Base-by-base conservation (phyloP, 2,888 invertebrate species). In the Seira ritae region DNA sequence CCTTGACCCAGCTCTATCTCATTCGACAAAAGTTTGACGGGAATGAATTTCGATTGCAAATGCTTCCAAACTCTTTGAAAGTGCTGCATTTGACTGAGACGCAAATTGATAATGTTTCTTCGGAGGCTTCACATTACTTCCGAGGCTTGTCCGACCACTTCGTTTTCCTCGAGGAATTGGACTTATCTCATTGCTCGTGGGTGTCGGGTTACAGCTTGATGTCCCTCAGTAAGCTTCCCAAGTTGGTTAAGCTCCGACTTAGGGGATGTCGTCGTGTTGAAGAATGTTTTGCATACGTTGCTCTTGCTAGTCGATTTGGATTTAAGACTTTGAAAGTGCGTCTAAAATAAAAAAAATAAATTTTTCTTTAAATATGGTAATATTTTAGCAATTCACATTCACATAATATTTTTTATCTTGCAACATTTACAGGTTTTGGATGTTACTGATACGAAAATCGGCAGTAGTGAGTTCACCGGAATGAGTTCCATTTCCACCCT, bases 211-310 rank as follows among this genome's bases (percentile, higher is more conserved):
- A 89, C 70, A 72, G 87, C 23, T 73, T 89, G 12, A 78, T 89
- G 83, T 74, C 84, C 20, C 67, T 89, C 15, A 89, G 89, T 73
- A 89, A 88, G 76, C 84, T 87, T 31, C 87, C 87, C 20, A 23
- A 24, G 20, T 66, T 89, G 42, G 73, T 69, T 10, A 70, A 77
- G 15, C 62, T 89, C 8, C 62, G 76, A 50, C 78, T 89, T n/a
- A 68, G 84, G 37, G 89, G 89, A 31, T 87, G 87, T 66, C 81
- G 88, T 22, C 67, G 85, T 46, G 85, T 89, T 67, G 89, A 88
- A 17, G 86, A 88, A 72, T 89, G 87, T 77, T 65, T 89, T n/a
- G 87, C 89, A 1, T 89, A 89, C 67, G 83, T 84, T 8, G 84
- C 87, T 23, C 62, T 89, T 42, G 84, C 87, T 23, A 84, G 84